Conservation (phyloP, 2,797 vertebrate genomes). For the Rhodeus uyekii region DNA sequence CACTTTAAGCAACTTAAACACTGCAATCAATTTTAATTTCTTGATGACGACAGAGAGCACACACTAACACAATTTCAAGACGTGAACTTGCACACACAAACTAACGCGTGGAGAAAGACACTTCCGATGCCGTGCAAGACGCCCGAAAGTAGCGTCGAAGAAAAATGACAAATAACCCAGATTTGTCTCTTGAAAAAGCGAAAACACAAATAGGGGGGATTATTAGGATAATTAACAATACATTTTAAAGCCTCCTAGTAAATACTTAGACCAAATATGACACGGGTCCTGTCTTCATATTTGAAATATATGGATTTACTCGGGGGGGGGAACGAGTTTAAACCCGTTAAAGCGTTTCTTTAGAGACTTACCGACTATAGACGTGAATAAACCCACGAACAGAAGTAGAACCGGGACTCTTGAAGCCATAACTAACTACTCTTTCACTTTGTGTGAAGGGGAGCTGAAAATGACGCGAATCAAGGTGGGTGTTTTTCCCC, state of each 20-base stretch:
- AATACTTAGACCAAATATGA: background rate
- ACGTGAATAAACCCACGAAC: background rate
- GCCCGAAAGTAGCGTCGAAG: background rate
- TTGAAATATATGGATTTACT: background rate
- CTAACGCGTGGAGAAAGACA: background rate
- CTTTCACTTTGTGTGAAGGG: background rate
- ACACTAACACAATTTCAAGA: background rate
- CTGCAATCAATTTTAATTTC: too few relatives aligned
- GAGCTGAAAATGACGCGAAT: background rate
- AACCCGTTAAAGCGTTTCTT: background rate
- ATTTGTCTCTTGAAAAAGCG: background rate
- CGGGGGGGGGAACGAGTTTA: background rate
- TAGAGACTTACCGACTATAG: slow-evolving; percentile 5
- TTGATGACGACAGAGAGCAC: background rate
- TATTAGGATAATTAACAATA: background rate
- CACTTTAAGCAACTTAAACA: background rate
- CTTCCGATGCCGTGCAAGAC: background rate
- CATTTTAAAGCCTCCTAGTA: background rate
- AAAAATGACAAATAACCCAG: background rate
- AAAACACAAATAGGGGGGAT: rapidly evolving
- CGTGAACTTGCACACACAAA: background rate
- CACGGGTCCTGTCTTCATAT: background rate
- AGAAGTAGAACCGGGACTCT: background rate
- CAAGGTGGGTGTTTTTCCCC: background rate
- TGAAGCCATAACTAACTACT: slow-evolving; percentile 15